Percentiles rank a stretch among this genome's conserved stretches.
Conservation (phyloP, 2,113 vertebrate species). For the Ramphastos sulfuratus region DNA sequence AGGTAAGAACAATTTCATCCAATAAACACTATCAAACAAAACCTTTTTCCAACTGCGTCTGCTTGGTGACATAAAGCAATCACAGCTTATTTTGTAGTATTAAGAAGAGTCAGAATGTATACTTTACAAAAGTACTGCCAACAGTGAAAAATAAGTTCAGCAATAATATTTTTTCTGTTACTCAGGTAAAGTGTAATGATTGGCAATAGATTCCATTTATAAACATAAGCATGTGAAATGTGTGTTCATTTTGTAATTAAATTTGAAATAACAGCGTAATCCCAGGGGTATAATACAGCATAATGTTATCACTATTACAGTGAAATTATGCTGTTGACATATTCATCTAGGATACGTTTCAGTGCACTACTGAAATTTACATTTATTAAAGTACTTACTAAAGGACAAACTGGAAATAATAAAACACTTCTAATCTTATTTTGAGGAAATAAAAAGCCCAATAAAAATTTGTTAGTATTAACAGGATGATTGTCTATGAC, state of each 20-base stretch:
- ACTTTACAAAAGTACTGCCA: background rate
- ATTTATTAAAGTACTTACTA: background rate
- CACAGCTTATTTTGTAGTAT: background rate
- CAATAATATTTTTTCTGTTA: background rate
- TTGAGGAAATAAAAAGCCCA: too few relatives aligned
- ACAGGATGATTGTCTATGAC: background rate
- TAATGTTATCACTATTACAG: slow-evolving; percentile 21
- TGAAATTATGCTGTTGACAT: slow-evolving; percentile 18
- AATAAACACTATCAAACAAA: background rate
- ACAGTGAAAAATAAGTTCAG: background rate
- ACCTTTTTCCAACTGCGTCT: slow-evolving; percentile 1
- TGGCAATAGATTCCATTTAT: slow-evolving; percentile 53
- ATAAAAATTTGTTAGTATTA: background rate
- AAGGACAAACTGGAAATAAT: background rate
- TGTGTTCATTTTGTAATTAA: slow-evolving; percentile 68
- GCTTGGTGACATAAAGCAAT: background rate
- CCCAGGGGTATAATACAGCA: background rate
- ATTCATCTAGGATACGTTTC: background rate
- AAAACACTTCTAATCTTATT: background rate
- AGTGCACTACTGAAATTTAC: background rate
- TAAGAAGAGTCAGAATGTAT: background rate
- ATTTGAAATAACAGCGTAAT: slow-evolving; percentile 43
- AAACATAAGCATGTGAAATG: slow-evolving; percentile 40
- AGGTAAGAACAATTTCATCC: background rate
- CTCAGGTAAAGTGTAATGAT: background rate